A percentile compares a stretch with the other conserved stretches of the same genome.
Evolutionary conservation across 2,113 vertebrate genomes (phyloP).

Genomic region (Agelaius phoeniceus): DNA sequence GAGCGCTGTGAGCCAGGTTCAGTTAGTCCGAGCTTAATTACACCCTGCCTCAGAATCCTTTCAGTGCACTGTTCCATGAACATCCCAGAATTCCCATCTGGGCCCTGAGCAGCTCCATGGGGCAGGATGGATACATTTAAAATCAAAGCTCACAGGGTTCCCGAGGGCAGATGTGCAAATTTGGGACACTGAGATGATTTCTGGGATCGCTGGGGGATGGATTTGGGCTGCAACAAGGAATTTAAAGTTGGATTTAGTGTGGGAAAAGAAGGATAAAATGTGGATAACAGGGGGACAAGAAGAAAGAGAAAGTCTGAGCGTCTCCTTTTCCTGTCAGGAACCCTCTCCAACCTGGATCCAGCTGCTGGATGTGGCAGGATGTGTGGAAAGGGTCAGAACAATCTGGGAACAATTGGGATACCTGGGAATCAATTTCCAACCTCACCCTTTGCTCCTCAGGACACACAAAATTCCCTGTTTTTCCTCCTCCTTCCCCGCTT

Average conservation of each 20-base stretch:
- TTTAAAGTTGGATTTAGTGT: background rate
- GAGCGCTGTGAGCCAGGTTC: background rate
- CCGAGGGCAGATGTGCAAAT: background rate
- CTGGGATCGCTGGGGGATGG: background rate
- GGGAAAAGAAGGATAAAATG: background rate
- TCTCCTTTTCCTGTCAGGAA: background rate
- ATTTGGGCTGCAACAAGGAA: background rate
- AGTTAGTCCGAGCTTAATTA: background rate
- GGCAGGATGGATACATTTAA: background rate
- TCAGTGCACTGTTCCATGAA: background rate
- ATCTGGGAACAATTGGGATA: background rate
- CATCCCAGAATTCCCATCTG: accelerated
- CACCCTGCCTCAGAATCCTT: background rate
- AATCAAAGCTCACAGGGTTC: background rate
- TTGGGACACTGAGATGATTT: background rate
- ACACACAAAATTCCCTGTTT: accelerated
- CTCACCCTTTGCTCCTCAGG: no score
- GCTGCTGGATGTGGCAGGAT: background rate
- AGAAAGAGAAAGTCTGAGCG: background rate
- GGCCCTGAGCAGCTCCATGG: background rate
- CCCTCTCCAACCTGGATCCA: background rate
- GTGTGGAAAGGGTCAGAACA: background rate
- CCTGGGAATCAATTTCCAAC: background rate
- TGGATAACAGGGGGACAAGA: background rate
- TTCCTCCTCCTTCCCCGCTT: background rate